Conservation (phyloP, 1,140 invertebrate species). For the Galleria mellonella region DNA sequence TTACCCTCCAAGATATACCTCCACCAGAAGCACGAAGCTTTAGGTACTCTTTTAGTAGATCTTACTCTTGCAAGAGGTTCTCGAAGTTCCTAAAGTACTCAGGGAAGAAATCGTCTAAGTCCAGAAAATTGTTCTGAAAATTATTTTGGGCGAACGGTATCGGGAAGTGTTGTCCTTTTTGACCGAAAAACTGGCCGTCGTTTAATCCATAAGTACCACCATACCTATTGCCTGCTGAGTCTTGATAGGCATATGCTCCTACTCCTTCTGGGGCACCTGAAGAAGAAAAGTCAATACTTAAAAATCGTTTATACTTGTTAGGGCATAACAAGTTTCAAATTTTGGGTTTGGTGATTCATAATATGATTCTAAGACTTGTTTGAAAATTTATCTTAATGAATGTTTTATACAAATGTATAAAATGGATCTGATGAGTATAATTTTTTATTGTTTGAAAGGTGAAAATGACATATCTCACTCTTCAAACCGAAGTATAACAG, state of each 20-base stretch:
- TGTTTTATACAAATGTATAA: too few relatives aligned
- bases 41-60: not conserved
- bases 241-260: conserved; percentile 47
- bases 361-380: too few relatives aligned
- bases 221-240: conserved; percentile 59
- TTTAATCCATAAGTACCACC: conserved; percentile 48
- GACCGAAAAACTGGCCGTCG: conserved; percentile 20
- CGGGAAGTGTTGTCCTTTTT: conserved; percentile 6
- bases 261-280: conserved; percentile 28
- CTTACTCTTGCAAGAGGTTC: conserved; percentile 54
- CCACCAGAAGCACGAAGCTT: conserved; percentile 37
- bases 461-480: too few relatives aligned
- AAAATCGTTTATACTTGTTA: too few relatives aligned
- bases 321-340: too few relatives aligned
- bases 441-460: too few relatives aligned
- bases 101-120: conserved; percentile 25
- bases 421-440: too few relatives aligned
- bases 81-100: conserved; percentile 52
- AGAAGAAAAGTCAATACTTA: too few relatives aligned
- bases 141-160: conserved; percentile 5
- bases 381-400: too few relatives aligned
- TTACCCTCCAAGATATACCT: conserved; percentile 16
- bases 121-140: not conserved
- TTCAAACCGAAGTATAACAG: too few relatives aligned
- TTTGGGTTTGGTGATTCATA: too few relatives aligned